Percentiles rank a stretch among this genome's conserved stretches.
Evolutionary conservation across 2,797 vertebrate genomes (phyloP).

Genomic region (Rhinatrema bivittatum): DNA sequence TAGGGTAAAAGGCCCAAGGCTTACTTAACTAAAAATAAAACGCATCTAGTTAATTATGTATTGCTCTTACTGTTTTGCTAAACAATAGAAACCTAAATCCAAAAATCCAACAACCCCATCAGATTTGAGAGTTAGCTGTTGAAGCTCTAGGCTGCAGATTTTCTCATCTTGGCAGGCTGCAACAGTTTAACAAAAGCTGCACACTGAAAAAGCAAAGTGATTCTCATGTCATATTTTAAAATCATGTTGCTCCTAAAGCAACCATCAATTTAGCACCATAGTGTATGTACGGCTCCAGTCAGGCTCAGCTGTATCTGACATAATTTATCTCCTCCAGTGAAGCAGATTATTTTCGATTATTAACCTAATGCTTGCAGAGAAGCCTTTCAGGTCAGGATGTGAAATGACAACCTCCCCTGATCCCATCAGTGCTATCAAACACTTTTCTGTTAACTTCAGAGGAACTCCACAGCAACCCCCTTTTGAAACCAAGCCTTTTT

Average conservation of each 20-base stretch:
- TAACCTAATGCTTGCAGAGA: conserved; percentile 48
- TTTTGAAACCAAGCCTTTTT: conserved; percentile 26
- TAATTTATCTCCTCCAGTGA: conserved; percentile 60
- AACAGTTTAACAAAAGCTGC: not conserved
- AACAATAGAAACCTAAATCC: no score
- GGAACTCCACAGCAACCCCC: conserved; percentile 34
- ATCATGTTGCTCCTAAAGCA: conserved; percentile 35
- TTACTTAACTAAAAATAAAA: no score
- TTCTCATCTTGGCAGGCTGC: not conserved
- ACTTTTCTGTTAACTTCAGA: conserved; percentile 47
- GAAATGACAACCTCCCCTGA: conserved; percentile 59
- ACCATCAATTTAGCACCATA: conserved; percentile 54
- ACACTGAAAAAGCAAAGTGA: not conserved
- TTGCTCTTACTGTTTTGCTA: no score
- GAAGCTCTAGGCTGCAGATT: not conserved
- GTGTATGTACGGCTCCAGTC: conserved; percentile 51
- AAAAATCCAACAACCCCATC: no score
- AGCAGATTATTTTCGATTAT: conserved; percentile 64
- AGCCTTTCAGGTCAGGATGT: conserved; percentile 47
- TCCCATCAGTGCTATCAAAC: conserved; percentile 40
- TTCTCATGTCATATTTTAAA: conserved; percentile 35
- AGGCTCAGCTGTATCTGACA: conserved; percentile 52
- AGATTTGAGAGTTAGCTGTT: not conserved
- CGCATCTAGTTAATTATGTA: no score
- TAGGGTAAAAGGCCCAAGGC: no score